Conservation (phyloP, 1,140 invertebrate species). For the Zophobas atratus region DNA sequence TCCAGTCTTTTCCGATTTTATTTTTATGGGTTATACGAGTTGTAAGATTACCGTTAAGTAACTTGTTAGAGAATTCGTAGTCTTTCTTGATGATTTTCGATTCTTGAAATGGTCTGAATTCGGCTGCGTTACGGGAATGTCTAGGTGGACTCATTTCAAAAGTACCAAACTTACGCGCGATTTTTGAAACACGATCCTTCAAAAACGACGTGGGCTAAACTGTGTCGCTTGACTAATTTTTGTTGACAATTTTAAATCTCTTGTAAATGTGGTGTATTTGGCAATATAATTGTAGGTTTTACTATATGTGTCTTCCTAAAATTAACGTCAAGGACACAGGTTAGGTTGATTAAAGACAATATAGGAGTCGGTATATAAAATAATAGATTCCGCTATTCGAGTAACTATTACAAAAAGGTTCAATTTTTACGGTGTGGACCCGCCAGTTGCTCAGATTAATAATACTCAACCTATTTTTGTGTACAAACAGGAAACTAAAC, state of each 20-base stretch:
- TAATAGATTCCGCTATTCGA: constrained; percentile 33
- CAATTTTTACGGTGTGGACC: constrained; percentile 55
- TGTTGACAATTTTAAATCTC: constrained; percentile 42
- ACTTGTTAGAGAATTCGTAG: constrained; percentile 20
- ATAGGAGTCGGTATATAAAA: constrained; percentile 38
- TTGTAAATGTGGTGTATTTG: constrained; percentile 48
- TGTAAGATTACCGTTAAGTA: constrained; percentile 4
- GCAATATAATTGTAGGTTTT: constrained; percentile 38
- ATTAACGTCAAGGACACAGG: constrained; percentile 54
- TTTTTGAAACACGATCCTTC: constrained; percentile 33
- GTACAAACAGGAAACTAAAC: constrained; percentile 64
- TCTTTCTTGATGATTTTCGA: background rate
- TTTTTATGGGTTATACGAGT: constrained; percentile 43
- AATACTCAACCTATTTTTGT: constrained; percentile 40
- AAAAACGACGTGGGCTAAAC: constrained; percentile 47
- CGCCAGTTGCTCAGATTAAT: constrained; percentile 57
- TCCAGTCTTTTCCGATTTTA: constrained; percentile 38
- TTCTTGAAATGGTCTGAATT: constrained; percentile 38
- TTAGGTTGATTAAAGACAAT: constrained; percentile 51
- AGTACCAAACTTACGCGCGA: constrained; percentile 9
- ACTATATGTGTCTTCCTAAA: constrained; percentile 52
- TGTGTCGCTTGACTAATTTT: constrained; percentile 53
- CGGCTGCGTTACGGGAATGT: constrained; percentile 19
- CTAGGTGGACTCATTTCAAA: constrained; percentile 8
- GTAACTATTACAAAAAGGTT: constrained; percentile 20